Evolutionary conservation across 1,140 invertebrate genomes (phyloP).

Genomic region (Pemphigus obesinymphae): DNA sequence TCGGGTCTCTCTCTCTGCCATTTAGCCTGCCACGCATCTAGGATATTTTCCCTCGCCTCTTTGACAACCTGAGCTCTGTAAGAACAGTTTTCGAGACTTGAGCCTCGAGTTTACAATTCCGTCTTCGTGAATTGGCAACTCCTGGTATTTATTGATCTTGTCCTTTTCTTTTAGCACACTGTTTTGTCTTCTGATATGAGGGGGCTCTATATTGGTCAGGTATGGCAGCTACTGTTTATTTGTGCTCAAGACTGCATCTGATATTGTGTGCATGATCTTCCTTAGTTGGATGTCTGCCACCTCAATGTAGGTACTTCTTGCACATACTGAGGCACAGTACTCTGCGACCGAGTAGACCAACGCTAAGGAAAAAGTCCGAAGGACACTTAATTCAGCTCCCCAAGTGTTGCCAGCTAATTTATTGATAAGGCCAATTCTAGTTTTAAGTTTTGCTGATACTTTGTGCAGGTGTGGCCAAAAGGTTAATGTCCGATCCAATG

Average conservation of each 20-base stretch:
- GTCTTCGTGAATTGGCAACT: too few species aligned
- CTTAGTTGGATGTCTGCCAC: slow-evolving; percentile 25
- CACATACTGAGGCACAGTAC: slow-evolving; percentile 31
- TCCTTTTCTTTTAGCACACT: too few species aligned
- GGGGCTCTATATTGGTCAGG: too few species aligned
- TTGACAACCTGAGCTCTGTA: too few species aligned
- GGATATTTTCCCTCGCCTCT: neutral
- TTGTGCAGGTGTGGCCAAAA: slow-evolving; percentile 22
- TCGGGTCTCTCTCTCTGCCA: too few species aligned
- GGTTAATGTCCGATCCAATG: neutral
- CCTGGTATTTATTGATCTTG: too few species aligned
- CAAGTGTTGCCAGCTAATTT: slow-evolving; percentile 12
- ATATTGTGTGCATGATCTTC: neutral
- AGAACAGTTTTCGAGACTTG: too few species aligned
- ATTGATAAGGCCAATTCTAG: slow-evolving; percentile 37
- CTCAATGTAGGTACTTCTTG: neutral
- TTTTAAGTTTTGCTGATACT: slow-evolving; percentile 35
- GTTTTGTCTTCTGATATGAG: too few species aligned
- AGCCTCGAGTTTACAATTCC: too few species aligned
- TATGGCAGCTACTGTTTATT: slow-evolving; percentile 45
- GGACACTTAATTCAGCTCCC: neutral
- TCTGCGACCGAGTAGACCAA: slow-evolving; percentile 24
- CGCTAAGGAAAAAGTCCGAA: neutral
- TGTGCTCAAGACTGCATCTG: slow-evolving; percentile 13
- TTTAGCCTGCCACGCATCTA: neutral